Percentiles rank a stretch among this genome's conserved stretches.
These are phyloP conservation scores for Podotricha telesiphe DNA, from an alignment of 2,888 invertebrate genomes.

Conservation along the genomic window DNA sequence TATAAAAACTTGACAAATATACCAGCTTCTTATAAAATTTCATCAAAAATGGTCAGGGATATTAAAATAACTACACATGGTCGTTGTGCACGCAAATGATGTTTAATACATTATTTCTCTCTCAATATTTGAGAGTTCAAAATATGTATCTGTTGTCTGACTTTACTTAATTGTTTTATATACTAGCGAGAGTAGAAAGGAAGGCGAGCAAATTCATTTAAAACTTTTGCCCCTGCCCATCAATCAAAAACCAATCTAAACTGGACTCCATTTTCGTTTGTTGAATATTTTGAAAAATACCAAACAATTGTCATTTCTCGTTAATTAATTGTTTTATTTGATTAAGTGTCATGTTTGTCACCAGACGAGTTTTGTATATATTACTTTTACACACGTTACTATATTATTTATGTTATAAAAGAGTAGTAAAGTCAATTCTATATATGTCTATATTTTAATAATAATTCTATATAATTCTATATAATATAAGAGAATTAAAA, in stretches of 20 bases:
- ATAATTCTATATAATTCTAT: no score
- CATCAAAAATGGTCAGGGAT: not conserved
- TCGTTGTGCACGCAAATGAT: not conserved
- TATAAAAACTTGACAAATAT: constrained; percentile 5
- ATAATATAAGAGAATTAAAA: no score
- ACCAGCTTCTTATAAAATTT: not conserved
- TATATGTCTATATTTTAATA: no score
- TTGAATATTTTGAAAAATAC: constrained; percentile 53
- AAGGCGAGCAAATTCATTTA: constrained; percentile 58
- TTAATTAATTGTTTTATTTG: constrained; percentile 33
- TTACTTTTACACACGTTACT: not conserved
- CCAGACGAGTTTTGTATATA: not conserved
- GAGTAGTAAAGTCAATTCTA: no score
- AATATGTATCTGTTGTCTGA: no score
- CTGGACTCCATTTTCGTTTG: constrained; percentile 65
- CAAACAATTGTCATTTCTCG: constrained; percentile 36
- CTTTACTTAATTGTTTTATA: not conserved
- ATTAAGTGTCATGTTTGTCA: constrained; percentile 12
- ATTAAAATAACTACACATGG: not conserved
- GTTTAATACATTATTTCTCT: not conserved
- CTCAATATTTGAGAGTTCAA: not conserved
- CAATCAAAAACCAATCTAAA: constrained; percentile 79
- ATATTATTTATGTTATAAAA: no score
- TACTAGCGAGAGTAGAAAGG: constrained; percentile 8
- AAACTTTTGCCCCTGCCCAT: constrained; percentile 69